These are phyloP conservation scores for Erethizon dorsatum DNA, from an alignment of 2,797 vertebrate species.

Conservation along the genomic window DNA sequence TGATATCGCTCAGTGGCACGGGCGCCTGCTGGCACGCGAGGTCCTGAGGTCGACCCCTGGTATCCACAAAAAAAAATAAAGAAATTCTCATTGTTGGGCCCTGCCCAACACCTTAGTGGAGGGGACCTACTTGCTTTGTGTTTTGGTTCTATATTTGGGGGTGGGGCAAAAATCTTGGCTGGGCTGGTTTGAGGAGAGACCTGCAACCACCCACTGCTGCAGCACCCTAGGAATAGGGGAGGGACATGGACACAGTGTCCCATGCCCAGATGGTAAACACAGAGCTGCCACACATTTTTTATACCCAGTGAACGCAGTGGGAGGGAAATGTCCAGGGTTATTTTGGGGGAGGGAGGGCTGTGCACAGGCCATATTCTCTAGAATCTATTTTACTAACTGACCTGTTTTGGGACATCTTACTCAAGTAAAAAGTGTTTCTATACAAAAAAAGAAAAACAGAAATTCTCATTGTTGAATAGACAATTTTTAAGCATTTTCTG, in stretches of 20 bases:
- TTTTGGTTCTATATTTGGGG: no score
- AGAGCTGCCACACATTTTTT: not conserved
- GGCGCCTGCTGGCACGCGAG: no score
- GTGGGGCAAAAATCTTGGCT: not conserved
- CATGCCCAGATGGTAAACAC: not conserved
- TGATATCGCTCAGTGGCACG: no score
- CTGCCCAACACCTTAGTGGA: no score
- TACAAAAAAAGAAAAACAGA: not conserved
- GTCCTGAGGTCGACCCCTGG: no score
- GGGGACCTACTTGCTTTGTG: no score
- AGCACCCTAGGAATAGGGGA: not conserved
- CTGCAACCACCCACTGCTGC: not conserved
- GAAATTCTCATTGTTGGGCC: no score
- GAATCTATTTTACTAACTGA: no score
- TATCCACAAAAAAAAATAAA: no score
- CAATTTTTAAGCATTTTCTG: not conserved
- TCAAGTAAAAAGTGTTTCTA: not conserved
- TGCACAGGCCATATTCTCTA: no score
- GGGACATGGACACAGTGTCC: not conserved
- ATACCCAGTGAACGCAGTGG: not conserved
- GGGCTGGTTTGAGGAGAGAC: not conserved
- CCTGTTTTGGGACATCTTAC: not conserved
- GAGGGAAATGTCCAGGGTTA: not conserved
- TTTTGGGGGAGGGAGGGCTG: not conserved
- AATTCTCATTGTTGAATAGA: conserved; percentile 63